phyloP scores from a whole-genome alignment of 2,888 invertebrate genomes.

The Embidobia sp. region DNA sequence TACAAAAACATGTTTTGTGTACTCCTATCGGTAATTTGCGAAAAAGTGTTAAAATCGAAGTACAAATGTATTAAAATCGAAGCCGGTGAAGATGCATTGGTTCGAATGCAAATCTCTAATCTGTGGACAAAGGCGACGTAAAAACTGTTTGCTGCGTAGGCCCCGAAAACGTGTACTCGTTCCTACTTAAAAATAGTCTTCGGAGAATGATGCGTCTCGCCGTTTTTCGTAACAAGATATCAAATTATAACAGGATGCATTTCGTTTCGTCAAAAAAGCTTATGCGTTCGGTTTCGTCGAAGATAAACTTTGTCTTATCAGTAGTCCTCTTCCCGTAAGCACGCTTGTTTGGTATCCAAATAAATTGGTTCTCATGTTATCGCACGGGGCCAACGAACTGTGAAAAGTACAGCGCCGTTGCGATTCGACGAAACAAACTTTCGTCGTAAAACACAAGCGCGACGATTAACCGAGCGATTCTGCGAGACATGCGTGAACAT shows the following conservation, averaged over 20 bases:
- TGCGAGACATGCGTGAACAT: background rate
- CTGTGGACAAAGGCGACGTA: too few species aligned
- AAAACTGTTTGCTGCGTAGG: too few species aligned
- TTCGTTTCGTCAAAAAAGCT: conserved; percentile 59
- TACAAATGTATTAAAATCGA: too few species aligned
- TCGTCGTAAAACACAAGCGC: conserved; percentile 19
- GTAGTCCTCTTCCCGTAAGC: conserved; percentile 60
- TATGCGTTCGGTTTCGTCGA: conserved; percentile 58
- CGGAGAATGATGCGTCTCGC: conserved; percentile 6
- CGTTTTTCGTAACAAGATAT: conserved; percentile 45
- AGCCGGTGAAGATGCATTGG: too few species aligned
- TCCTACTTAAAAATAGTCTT: conserved; percentile 6
- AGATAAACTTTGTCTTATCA: conserved; percentile 66
- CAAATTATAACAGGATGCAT: conserved; percentile 56
- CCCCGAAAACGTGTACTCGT: too few species aligned
- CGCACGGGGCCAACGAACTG: conserved; percentile 56
- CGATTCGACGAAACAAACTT: conserved; percentile 31
- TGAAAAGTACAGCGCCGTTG: conserved; percentile 20
- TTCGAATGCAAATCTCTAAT: too few species aligned
- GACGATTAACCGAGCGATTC: conserved; percentile 12
- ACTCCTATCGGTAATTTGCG: too few species aligned
- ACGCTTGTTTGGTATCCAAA: conserved; percentile 62
- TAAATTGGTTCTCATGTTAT: conserved; percentile 65
- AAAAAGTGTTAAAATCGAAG: too few species aligned
- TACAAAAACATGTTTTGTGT: too few species aligned